phyloP scores from a whole-genome alignment of 2,888 invertebrate species.

The Heteromyza rotundicornis region DNA sequence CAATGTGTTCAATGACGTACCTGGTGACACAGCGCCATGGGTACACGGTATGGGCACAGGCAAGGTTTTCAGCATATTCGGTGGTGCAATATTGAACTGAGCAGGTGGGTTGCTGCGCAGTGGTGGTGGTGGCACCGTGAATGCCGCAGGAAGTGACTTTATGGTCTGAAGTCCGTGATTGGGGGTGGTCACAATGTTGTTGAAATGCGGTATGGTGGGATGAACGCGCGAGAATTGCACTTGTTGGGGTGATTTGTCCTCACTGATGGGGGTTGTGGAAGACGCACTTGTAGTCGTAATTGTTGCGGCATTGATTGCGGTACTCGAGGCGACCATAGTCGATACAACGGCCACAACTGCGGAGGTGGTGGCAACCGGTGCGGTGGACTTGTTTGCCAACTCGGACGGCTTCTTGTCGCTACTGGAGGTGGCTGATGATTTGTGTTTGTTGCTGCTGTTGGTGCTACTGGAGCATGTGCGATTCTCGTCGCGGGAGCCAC shows the following conservation, averaged over 20 bases:
- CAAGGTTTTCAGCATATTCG: background rate
- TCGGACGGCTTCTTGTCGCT: background rate
- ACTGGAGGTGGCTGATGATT: background rate
- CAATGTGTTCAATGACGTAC: too few species aligned
- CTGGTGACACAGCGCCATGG: too few species aligned
- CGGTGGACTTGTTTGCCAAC: too few species aligned
- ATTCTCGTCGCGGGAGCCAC: slow-evolving; percentile 37
- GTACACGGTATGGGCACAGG: slow-evolving; percentile 19
- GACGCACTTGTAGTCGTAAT: background rate
- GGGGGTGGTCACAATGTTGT: slow-evolving; percentile 27
- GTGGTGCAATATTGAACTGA: slow-evolving; percentile 11
- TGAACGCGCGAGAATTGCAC: slow-evolving; percentile 30
- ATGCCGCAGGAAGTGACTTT: background rate
- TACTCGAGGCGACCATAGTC: too few species aligned
- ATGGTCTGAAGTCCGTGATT: background rate
- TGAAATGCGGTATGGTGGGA: slow-evolving; percentile 35
- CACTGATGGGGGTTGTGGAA: background rate
- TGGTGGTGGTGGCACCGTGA: slow-evolving; percentile 27
- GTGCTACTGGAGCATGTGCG: slow-evolving; percentile 30
- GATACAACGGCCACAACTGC: background rate
- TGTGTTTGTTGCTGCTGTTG: slow-evolving; percentile 15
- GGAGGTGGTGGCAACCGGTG: background rate
- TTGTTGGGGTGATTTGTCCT: too few species aligned
- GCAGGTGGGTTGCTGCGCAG: background rate
- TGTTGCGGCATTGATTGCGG: too few species aligned